These are phyloP conservation scores for Thermophis baileyi DNA, from an alignment of 2,113 vertebrate genomes.

Conservation along the genomic window DNA sequence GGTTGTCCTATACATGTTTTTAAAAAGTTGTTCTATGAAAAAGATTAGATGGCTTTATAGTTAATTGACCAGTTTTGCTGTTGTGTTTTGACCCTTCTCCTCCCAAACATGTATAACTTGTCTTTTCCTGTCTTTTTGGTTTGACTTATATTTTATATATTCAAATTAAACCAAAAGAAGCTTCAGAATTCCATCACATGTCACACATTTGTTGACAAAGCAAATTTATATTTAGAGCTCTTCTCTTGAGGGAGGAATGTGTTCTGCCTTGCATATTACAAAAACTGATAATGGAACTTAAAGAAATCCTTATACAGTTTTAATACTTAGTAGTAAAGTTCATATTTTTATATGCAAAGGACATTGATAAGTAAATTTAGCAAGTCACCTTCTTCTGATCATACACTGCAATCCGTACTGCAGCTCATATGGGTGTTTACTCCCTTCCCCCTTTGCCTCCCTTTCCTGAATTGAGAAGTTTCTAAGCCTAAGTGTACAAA, in stretches of 20 bases:
- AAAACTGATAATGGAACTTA: background rate
- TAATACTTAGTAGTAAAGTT: constrained; percentile 28
- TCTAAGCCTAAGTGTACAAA: background rate
- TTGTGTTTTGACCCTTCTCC: background rate
- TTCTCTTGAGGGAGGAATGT: background rate
- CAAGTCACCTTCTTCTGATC: background rate
- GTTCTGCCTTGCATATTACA: constrained; percentile 6
- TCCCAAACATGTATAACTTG: background rate
- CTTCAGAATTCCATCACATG: constrained; percentile 3
- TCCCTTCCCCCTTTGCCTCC: background rate
- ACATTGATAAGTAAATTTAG: background rate
- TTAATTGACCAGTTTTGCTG: constrained; percentile 38
- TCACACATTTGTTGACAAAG: constrained; percentile 10
- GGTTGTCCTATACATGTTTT: background rate
- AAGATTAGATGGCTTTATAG: background rate
- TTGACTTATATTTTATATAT: constrained; percentile 26
- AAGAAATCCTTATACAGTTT: background rate
- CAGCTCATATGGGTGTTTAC: background rate
- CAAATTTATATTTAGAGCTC: background rate
- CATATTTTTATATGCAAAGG: background rate
- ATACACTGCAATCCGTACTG: background rate
- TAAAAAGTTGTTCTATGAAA: background rate
- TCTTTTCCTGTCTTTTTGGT: background rate
- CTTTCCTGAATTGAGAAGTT: background rate
- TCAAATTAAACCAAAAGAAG: constrained; percentile 19